A percentile compares a stretch with the other conserved stretches of the same genome.
Conservation (phyloP, 2,797 vertebrate species). For the Pseudotriccus pelzelni region DNA sequence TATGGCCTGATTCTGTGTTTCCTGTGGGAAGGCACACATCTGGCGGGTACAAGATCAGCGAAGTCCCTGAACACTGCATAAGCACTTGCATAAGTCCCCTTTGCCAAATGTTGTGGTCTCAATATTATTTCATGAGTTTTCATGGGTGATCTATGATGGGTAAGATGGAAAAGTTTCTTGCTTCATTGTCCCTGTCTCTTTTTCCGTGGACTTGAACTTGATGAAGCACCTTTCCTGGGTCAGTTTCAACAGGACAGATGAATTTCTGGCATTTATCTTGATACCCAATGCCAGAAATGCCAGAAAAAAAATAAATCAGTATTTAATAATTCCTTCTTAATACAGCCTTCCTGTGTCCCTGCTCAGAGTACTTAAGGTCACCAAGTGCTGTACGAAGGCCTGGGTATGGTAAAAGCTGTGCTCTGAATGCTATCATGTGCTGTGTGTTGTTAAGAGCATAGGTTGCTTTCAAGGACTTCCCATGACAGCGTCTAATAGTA, state of each 20-base stretch:
- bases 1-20: neutral
- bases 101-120: neutral
- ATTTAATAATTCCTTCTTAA: slow-evolving; percentile 48
- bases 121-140: neutral
- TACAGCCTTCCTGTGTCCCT: neutral
- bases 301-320: neutral
- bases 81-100: neutral
- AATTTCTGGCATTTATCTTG: slow-evolving; percentile 38
- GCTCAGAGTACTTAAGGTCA: slow-evolving; percentile 28
- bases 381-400: neutral
- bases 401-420: neutral
- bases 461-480: neutral
- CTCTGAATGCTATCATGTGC: neutral
- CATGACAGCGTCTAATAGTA: neutral
- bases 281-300: neutral
- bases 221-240: neutral
- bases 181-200: neutral
- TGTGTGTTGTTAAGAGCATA: neutral
- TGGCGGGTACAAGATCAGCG: neutral
- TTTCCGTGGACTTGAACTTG: neutral
- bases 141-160: neutral
- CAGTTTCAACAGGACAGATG: neutral
- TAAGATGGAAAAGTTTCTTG: neutral
- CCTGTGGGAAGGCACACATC: neutral
- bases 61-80: neutral